Base-by-base conservation (phyloP, 2,797 vertebrate genomes). In the Furcifer pardalis region DNA sequence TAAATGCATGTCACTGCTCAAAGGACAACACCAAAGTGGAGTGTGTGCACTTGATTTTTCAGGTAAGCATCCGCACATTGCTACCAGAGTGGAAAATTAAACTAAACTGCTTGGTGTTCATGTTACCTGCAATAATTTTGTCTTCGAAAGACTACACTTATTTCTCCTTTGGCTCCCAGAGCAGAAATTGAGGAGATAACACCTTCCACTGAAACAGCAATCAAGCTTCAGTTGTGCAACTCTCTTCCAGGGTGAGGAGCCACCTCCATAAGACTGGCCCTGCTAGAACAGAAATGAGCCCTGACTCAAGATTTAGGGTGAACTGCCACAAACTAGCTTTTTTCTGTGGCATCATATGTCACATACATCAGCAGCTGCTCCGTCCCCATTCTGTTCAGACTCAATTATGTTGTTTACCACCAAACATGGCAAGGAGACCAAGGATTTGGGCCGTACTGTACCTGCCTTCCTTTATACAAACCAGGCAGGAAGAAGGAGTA, bases 21-120 rank as follows among this genome's bases (percentile, higher is more conserved):
- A 96, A 93, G 98, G 98, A 81, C 97, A 98, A 62, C 98, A 99
- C 91, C 97, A 97, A 90, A 96, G 95, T 91, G 98, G 98, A 42
- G 98, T 99, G 49, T 98, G 98, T 82, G 97, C 98, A 0, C 95
- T 99, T 35, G 98, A 99, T 90, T 99, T 99, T 91, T 98, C 98
- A 93, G 97, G 98, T 99, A 91, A 92, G 84, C 12, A 40, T n/a
- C 82, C 74, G 23, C 32, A 35, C 2, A 3, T 1, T 1, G 66
- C 77, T 82, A 40, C 73, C 25, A 79, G 79, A 91, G 75, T 0
- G 0, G 32, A 30, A 17, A 65, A 79, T 79, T 83, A 62, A 76
- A 0, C 52, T 83, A 59, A 74, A 0, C 46, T 7, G 9, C 1
- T 86, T 81, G 23, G 19, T 23, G 49, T 44, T 27, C 52, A n/a